Base-by-base conservation (phyloP, 1,140 invertebrate genomes). In the Nasonia vitripennis region DNA sequence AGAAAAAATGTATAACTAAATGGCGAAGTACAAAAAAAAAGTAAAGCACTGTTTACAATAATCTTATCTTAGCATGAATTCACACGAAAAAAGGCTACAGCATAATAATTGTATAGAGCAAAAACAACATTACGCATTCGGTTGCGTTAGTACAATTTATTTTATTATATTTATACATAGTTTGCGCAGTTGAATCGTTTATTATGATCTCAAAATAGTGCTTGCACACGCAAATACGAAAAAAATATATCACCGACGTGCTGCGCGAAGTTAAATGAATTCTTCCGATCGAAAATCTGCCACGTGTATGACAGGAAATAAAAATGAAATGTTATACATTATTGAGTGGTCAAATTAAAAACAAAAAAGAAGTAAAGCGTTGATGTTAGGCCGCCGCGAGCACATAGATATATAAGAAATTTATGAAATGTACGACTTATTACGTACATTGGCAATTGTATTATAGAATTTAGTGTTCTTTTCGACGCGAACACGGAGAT, bases 11-110 rank as follows among this genome's bases (percentile, higher is more conserved):
- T 70, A 55, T 45, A 75, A 45, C n/a, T 74, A 74, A 67, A 79
- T 12, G 68, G 14, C 34, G 51, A 74, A 77, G 84, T 81, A 85
- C 73, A 85, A 85, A 85, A 85, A 85, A 85, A 27, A 73, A 74
- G 20, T 78, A 14, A 77, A 86, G 20, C 14, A 37, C 83, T 85
- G 27, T 84, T 62, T 51, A 55, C 4, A 7, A 51, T 80, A 75
- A 85, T 77, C 23, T 55, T 67, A 62, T 45, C n/a, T 12, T 62
- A n/a, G 23, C 20, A 74, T 81, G 55, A 55, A 79, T 73, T 83
- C 1, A 6, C 45, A 68, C 2, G 3, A 55, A 62, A 62, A 20
- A 62, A 62, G 17, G 14, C 6, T 62, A 62, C 7, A 3, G 55
- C 17, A n/a, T 62, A 20, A 62, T 17, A 20, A 62, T 5, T 6